Evolutionary conservation across 2,113 vertebrate species (phyloP), one percentile per base, ranked within the genome.

Genomic region (Phyllostomus hastatus): DNA sequence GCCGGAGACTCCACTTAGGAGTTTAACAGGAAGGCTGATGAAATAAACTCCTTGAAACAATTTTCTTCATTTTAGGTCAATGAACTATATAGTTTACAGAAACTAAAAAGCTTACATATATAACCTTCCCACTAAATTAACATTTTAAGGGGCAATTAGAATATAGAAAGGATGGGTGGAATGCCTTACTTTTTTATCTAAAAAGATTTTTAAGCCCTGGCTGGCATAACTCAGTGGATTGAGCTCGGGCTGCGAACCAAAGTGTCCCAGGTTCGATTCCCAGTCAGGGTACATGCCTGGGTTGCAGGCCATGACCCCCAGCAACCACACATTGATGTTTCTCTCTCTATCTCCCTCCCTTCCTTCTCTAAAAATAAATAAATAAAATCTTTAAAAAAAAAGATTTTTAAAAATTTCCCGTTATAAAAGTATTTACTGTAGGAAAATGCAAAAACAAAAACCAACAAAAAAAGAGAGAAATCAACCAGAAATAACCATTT

Each of bases 141-240:
- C 26, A 72, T 24, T 98, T 96, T 96, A 95, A 96, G 82, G 91
- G 48, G 80, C 94, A 90, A 87, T 70, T 91, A 94, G 52, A 88
- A 86, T 46, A 12, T 6, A 93, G 43, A 72, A 80, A 97, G 1
- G 95, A 64, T 52, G 95, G 70, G 33, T 48, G 50, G 33, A 84
- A 79, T 94, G 24, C 78, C 61, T 92, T 70, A 87, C 80, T 73
- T 64, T 52, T 31, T 38, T 59, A 54, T 69, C 26, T 50, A 41
- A 84, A 78, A 76, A 88, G 16, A 75, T 48, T 38, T 38, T 61
- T 28, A 2, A 81, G 38, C 38, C 38, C 38, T 41, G 38, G 38
- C 38, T 41, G 38, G 38, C 38, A 4, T 41, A 41, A 4, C 38
- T 41, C 38, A 41, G 38, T 41, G 38, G 38, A 41, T 41, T 41